A percentile compares a stretch with the other conserved stretches of the same genome.
These are phyloP conservation scores for Lepidocolaptes lacrymiger DNA, from an alignment of 2,797 vertebrate species.

Conservation along the genomic window DNA sequence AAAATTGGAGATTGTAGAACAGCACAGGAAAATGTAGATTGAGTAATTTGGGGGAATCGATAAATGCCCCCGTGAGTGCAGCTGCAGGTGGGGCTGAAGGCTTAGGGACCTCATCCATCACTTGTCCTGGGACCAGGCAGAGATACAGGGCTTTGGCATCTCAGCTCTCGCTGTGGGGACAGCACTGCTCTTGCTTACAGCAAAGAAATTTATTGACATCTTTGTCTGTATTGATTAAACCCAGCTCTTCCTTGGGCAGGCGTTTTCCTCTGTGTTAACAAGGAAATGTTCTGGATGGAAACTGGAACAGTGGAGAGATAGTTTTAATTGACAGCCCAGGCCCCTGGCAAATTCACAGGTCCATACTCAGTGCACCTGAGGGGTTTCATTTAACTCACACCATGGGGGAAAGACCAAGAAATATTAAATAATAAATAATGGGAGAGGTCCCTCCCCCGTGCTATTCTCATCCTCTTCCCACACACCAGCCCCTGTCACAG, in stretches of 20 bases:
- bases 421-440: no score
- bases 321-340: neutral
- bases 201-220: neutral
- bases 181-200: neutral
- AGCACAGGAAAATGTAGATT: neutral
- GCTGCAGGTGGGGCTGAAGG: neutral
- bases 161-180: neutral
- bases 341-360: accelerated
- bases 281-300: neutral
- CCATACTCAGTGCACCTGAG: accelerated
- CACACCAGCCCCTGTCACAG: neutral
- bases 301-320: neutral
- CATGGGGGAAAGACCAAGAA: neutral
- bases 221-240: neutral
- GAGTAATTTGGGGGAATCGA: neutral
- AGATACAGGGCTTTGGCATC: neutral
- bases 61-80: neutral
- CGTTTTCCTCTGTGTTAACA: neutral
- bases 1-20: neutral
- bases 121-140: neutral
- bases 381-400: accelerated
- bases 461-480: neutral
- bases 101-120: neutral
- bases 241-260: neutral
- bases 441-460: neutral